phyloP scores from a whole-genome alignment of 2,888 invertebrate species.

The Apotomis turbidana region DNA sequence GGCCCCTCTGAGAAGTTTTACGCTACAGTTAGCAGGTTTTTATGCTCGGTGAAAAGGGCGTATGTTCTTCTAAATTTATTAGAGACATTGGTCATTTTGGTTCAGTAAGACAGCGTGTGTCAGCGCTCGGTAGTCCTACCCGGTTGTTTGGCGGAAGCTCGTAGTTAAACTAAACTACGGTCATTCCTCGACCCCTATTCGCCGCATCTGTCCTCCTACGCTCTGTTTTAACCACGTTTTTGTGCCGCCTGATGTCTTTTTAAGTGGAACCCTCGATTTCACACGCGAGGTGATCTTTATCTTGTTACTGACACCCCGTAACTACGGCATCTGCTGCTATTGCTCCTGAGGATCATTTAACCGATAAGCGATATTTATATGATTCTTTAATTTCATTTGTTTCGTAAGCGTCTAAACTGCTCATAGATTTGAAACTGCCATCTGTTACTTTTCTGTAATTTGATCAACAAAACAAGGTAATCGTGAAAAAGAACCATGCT shows the following conservation, averaged over 20 bases:
- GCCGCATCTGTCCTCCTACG: slow-evolving; percentile 70
- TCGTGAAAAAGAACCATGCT: slow-evolving; percentile 7
- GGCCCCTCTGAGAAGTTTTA: slow-evolving; percentile 13
- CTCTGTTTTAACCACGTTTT: slow-evolving; percentile 64
- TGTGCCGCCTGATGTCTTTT: slow-evolving; percentile 65
- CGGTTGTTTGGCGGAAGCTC: slow-evolving; percentile 72
- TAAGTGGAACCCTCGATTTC: slow-evolving; percentile 68
- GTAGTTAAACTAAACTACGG: slow-evolving; percentile 78
- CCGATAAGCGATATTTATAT: slow-evolving; percentile 7
- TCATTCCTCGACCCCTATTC: slow-evolving; percentile 70
- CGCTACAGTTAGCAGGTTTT: slow-evolving; percentile 19
- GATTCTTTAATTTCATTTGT: not conserved
- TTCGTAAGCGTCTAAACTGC: too few relatives aligned
- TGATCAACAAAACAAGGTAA: slow-evolving; percentile 25
- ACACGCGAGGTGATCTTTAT: slow-evolving; percentile 60
- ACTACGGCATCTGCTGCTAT: slow-evolving; percentile 58
- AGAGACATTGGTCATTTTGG: slow-evolving; percentile 11
- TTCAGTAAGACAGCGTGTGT: slow-evolving; percentile 51
- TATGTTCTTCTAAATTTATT: not conserved
- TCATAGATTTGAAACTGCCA: not conserved
- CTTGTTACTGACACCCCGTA: slow-evolving; percentile 60
- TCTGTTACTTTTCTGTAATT: not conserved
- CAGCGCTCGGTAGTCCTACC: slow-evolving; percentile 48
- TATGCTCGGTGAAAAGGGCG: slow-evolving; percentile 9
- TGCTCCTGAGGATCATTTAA: slow-evolving; percentile 1